Percentiles rank a stretch among this genome's conserved stretches.
Conservation (phyloP, 2,888 invertebrate genomes). For the Elaeidobius kamerunicus region DNA sequence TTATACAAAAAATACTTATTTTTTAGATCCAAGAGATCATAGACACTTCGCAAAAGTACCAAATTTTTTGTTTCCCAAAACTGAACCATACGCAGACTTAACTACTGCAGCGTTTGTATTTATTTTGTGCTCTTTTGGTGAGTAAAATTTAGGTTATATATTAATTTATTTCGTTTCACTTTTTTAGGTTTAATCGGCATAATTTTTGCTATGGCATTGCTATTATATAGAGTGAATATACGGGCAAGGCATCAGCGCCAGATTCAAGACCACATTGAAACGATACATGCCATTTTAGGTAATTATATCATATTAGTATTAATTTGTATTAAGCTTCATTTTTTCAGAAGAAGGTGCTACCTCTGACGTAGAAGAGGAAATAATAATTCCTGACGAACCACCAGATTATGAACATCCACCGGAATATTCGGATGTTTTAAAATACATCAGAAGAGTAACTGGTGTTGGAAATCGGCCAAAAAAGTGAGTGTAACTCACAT, state of each 20-base stretch:
- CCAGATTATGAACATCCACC: conserved; percentile 71
- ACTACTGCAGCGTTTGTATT: conserved; percentile 65
- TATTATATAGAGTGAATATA: conserved; percentile 62
- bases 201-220: conserved; percentile 60
- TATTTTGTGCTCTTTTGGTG: conserved; percentile 60
- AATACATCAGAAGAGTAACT: conserved; percentile 24
- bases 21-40: conserved; percentile 57
- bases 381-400: conserved; percentile 59
- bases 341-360: conserved; percentile 40
- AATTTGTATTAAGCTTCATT: not conserved
- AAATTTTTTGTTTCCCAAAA: conserved; percentile 70
- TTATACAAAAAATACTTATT: too few species aligned
- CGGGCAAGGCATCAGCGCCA: conserved; percentile 61
- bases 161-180: too few species aligned
- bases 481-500: conserved; percentile 6
- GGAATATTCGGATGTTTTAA: conserved; percentile 63
- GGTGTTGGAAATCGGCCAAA: conserved; percentile 15
- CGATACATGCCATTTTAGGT: conserved; percentile 67
- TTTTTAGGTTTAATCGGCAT: conserved; percentile 56
- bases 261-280: conserved; percentile 64
- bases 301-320: conserved; percentile 26
- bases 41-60: conserved; percentile 65
- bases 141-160: too few species aligned
- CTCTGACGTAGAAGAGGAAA: conserved; percentile 46
- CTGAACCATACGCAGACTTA: conserved; percentile 61